Base-by-base conservation (phyloP, 1,140 invertebrate genomes). In the Drosophila pseudoananassae region DNA sequence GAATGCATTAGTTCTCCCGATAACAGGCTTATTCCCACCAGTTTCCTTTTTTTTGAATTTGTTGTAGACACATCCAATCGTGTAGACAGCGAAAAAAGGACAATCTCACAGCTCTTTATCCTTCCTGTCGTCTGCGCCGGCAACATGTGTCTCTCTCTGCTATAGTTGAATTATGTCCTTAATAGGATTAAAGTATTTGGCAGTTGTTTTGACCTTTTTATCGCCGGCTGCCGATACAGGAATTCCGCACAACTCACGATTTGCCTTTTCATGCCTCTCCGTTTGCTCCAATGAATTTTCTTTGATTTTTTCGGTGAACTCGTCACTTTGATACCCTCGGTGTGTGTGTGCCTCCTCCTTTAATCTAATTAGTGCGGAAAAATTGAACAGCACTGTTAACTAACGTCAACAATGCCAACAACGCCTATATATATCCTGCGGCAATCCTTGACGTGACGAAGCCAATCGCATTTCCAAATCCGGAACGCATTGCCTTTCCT, bases 111-210 rank as follows among this genome's bases (percentile, higher is more conserved):
- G 75, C 70, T 72, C 71, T 84, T 87, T 72, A 87, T 87, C 83
- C 78, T 88, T 87, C 82, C 82, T 87, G 82, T 88, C 83, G 70
- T 76, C 66, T 83, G 78, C 76, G 60, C 74, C 59, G 74, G 64
- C 77, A 88, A 88, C 82, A 87, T 88, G 83, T 87, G 76, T 79
- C 78, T 77, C 43, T 46, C 43, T 43, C 70, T 82, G 75, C 81
- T 88, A 83, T 88, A 78, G 83, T 72, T 83, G 82, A 87, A 88
- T 87, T 88, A 82, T 87, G 77, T 70, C 78, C 76, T 73, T 87
- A 87, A 87, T 87, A 87, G 82, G 82, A 87, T 87, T 87, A 87
- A 87, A 88, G 82, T 88, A 87, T 87, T 87, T 81, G 70, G 54
- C 83, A 88, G 81, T 87, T 85, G 58, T 78, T 84, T 82, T 80